Percentiles rank a stretch among this genome's conserved stretches.
phyloP scores from a whole-genome alignment of 1,140 invertebrate species.

The Mercenaria mercenaria region DNA sequence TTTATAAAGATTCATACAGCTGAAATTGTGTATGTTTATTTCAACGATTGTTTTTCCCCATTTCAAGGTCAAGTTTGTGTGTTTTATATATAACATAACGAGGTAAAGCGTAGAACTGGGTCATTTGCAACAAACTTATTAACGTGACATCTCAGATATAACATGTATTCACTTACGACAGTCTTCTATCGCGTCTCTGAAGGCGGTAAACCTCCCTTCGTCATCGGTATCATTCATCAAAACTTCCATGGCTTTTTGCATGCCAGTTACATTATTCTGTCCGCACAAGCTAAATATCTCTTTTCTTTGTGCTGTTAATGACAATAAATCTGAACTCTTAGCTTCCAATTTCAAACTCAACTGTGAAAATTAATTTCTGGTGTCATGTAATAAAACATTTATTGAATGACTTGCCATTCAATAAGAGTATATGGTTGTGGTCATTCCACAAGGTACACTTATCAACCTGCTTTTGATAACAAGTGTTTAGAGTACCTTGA shows the following conservation, averaged over 20 bases:
- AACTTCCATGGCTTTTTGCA: neutral
- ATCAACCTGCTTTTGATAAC: neutral
- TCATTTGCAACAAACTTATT: too few relatives aligned
- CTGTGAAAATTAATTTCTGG: neutral
- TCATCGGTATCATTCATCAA: conserved; percentile 7
- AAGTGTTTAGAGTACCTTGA: too few relatives aligned
- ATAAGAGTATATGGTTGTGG: neutral
- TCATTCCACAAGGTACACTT: neutral
- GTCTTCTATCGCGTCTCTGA: conserved; percentile 2
- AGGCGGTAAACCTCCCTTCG: neutral
- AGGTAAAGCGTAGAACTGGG: too few relatives aligned
- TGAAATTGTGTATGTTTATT: too few relatives aligned
- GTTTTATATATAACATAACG: too few relatives aligned
- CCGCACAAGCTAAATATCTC: neutral
- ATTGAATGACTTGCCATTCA: too few relatives aligned
- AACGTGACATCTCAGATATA: too few relatives aligned
- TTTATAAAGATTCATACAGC: too few relatives aligned
- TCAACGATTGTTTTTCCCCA: too few relatives aligned
- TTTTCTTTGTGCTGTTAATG: conserved; percentile 28
- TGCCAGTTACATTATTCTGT: neutral
- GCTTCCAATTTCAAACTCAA: neutral
- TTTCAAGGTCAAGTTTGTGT: too few relatives aligned
- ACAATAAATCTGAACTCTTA: neutral
- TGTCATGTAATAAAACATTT: too few relatives aligned
- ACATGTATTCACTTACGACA: neutral